Base-by-base conservation (phyloP, 92 coral and sea anemone genomes). In the Pocillopora meandrina region DNA sequence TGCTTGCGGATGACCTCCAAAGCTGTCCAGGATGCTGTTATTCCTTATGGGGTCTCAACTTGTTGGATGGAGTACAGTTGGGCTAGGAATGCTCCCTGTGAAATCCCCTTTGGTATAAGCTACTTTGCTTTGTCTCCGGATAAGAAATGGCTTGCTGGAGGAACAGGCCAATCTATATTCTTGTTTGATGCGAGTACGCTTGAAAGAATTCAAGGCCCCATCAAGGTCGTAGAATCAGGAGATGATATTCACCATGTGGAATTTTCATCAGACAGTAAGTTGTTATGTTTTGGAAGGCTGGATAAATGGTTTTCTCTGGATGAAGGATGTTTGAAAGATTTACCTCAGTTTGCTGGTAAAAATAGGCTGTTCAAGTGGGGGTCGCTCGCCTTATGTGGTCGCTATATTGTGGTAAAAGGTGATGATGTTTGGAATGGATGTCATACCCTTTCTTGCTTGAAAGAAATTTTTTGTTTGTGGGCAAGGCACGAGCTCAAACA, bases 261-360 rank as follows among this genome's bases (percentile, higher is more conserved):
- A 52, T 74, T 86, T 74, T 80, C 90, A 3, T 62, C 71, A 31
- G 84, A 86, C 11, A 65, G 75, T 9, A 61, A 60, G 69, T 79
- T 80, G 20, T 21, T 86, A 20, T 80, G 80, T 56, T 66, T 63
- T 55, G 86, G 86, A 23, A 71, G 86, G 31, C 31, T 80, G 31
- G 86, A 80, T 67, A 62, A 68, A 16, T 80, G 86, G 85, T 80
- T 80, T 26, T 80, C 74, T 2, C 75, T 80, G 26, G 42, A 69
- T 3, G 20, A 49, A 49, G 66, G 57, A 35, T 12, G 67, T 65
- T 59, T 86, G 3, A 62, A 79, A 49, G 57, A 80, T 0, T 42
- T 61, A 0, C 60, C 85, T 62, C 86, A 86, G 68, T 80, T 86
- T 56, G 18, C 62, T 14, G 76, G 65, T 15, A 63, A 10, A 10